These are phyloP conservation scores for Aphidoletes aphidimyza DNA, from an alignment of 2,888 invertebrate species.

Conservation along the genomic window DNA sequence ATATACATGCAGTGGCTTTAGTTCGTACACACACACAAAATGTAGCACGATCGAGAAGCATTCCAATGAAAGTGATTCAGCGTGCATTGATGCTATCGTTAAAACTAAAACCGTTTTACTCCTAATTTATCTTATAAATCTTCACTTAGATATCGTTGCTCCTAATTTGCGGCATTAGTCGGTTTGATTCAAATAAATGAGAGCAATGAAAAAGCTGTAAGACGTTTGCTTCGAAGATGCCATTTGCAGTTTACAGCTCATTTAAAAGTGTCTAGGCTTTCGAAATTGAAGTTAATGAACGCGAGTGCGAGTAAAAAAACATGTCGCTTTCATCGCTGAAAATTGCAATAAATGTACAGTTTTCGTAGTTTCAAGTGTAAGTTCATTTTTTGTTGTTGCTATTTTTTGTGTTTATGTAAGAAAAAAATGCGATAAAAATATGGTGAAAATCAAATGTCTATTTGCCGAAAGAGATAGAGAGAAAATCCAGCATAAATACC, in stretches of 20 bases:
- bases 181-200: background rate
- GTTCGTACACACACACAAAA: background rate
- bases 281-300: background rate
- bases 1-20: background rate
- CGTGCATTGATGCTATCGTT: background rate
- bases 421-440: too few relatives aligned
- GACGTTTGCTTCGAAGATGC: background rate
- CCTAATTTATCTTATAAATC: slow-evolving; percentile 42
- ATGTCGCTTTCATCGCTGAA: background rate
- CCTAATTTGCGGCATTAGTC: slow-evolving; percentile 19
- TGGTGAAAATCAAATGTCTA: background rate
- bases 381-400: background rate
- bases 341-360: background rate
- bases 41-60: background rate
- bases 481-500: background rate
- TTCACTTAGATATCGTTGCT: slow-evolving; percentile 1
- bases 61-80: slow-evolving; percentile 20
- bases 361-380: background rate
- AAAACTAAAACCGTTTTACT: slow-evolving; percentile 19
- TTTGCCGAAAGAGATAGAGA: too few relatives aligned
- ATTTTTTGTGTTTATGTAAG: background rate
- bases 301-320: background rate
- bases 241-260: slow-evolving; percentile 15
- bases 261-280: slow-evolving; percentile 49
- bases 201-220: background rate